Evolutionary conservation across 2,113 vertebrate species (phyloP).

Genomic region (Ceyx melanurus): DNA sequence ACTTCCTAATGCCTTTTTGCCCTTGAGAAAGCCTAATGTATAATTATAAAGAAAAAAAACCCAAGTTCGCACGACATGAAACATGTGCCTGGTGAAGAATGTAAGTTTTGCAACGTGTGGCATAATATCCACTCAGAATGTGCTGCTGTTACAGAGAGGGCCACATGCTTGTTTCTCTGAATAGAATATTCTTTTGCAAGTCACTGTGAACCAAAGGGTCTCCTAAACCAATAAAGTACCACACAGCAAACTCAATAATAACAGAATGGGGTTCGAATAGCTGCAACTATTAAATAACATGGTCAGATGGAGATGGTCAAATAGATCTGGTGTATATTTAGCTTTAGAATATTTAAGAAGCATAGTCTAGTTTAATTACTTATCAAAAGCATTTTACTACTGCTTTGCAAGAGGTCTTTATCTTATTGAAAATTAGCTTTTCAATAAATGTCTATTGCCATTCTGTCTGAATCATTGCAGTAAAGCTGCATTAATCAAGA

Average conservation of each 20-base stretch:
- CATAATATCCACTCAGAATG: not conserved
- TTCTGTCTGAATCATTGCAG: not conserved
- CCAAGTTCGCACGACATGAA: not conserved
- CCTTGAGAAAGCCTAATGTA: not conserved
- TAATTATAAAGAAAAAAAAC: slow-evolving; percentile 9
- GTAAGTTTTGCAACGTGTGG: not conserved
- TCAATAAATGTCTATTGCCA: not conserved
- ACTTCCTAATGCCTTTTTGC: not conserved
- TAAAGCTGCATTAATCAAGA: not conserved
- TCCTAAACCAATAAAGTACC: not conserved
- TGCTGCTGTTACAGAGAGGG: not conserved
- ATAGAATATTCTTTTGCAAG: not conserved
- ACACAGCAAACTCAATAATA: not conserved
- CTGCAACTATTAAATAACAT: not conserved
- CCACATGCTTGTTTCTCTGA: not conserved
- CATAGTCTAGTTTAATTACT: not conserved
- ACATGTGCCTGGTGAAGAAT: not conserved
- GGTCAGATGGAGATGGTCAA: not conserved
- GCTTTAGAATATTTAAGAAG: not conserved
- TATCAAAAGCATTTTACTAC: not conserved
- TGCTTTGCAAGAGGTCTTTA: not conserved
- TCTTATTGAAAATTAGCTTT: not conserved
- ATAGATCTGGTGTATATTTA: not conserved
- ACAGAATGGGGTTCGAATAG: not conserved
- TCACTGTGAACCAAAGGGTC: not conserved